phyloP scores from a whole-genome alignment of 2,113 vertebrate genomes.

The Saguinus imperator region DNA sequence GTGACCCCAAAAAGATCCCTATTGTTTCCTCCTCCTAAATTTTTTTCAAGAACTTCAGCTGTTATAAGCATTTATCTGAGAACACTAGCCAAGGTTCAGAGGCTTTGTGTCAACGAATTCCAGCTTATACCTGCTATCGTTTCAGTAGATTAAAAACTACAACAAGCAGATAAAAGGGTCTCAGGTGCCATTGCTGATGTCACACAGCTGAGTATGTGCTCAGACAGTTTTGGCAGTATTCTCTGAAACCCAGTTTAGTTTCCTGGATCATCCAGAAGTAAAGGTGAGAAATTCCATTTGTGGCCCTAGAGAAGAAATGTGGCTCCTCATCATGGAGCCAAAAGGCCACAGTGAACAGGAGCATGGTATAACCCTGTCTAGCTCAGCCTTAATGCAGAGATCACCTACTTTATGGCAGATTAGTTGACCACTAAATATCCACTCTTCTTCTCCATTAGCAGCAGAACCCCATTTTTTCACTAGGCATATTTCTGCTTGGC shows the following conservation, averaged over 20 bases:
- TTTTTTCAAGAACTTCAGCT: background rate
- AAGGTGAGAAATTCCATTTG: slow-evolving; percentile 1
- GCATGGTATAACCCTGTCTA: background rate
- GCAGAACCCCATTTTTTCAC: background rate
- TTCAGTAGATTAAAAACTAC: slow-evolving; percentile 37
- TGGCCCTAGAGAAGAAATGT: background rate
- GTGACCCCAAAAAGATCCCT: background rate
- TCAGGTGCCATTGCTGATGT: background rate
- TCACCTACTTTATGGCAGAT: background rate
- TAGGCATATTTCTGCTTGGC: background rate
- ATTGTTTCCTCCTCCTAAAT: background rate
- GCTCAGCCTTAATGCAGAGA: background rate
- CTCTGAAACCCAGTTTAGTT: background rate
- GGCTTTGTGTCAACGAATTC: background rate
- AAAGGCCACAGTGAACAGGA: background rate
- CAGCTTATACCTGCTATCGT: background rate
- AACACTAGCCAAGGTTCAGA: background rate
- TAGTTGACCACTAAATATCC: background rate
- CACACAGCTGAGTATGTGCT: background rate
- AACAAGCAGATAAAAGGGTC: background rate
- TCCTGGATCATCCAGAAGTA: background rate
- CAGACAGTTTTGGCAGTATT: background rate
- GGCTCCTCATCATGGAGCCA: background rate
- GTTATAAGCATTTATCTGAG: background rate
- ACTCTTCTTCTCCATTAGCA: background rate